Conservation (phyloP, 2,888 invertebrate species). For the Xanthostigma xanthostigma region DNA sequence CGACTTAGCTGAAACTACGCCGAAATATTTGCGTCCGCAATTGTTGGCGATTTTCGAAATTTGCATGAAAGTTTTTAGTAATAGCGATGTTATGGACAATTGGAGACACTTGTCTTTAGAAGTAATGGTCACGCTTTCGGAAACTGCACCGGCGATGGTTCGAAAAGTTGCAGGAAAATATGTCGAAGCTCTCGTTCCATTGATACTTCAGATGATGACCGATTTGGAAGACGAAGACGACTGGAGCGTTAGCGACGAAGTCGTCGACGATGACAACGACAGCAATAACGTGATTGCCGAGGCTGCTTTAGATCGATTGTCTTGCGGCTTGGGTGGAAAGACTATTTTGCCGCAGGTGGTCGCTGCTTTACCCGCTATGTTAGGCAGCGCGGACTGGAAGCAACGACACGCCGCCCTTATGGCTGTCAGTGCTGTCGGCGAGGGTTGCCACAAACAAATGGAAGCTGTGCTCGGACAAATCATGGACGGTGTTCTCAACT, state of each 20-base stretch:
- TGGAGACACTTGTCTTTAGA: slow-evolving; percentile 87
- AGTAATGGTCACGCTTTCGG: slow-evolving; percentile 66
- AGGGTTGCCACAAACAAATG: slow-evolving; percentile 98
- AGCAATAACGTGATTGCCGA: slow-evolving; percentile 93
- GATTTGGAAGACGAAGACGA: slow-evolving; percentile 84
- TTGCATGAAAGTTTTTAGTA: slow-evolving; percentile 69
- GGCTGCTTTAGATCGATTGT: slow-evolving; percentile 88
- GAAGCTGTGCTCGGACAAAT: slow-evolving; percentile 85
- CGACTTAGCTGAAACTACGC: slow-evolving; percentile 84
- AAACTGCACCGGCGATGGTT: slow-evolving; percentile 93
- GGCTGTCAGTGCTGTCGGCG: slow-evolving; percentile 96
- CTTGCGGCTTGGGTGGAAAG: slow-evolving; percentile 92
- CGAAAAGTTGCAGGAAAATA: slow-evolving; percentile 81
- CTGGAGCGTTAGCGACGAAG: slow-evolving; percentile 76
- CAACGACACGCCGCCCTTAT: slow-evolving; percentile 93
- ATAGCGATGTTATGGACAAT: slow-evolving; percentile 55
- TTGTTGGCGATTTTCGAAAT: slow-evolving; percentile 74
- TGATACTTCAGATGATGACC: slow-evolving; percentile 87
- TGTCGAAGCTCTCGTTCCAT: slow-evolving; percentile 62
- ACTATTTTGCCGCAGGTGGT: slow-evolving; percentile 83
- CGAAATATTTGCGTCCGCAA: slow-evolving; percentile 82
- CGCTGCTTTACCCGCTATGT: slow-evolving; percentile 72
- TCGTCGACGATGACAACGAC: slow-evolving; percentile 85
- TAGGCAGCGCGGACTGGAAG: slow-evolving; percentile 69
- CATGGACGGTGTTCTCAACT: slow-evolving; percentile 78